These are phyloP conservation scores for Drosophila ogumai DNA, from an alignment of 1,140 invertebrate species.

Conservation along the genomic window DNA sequence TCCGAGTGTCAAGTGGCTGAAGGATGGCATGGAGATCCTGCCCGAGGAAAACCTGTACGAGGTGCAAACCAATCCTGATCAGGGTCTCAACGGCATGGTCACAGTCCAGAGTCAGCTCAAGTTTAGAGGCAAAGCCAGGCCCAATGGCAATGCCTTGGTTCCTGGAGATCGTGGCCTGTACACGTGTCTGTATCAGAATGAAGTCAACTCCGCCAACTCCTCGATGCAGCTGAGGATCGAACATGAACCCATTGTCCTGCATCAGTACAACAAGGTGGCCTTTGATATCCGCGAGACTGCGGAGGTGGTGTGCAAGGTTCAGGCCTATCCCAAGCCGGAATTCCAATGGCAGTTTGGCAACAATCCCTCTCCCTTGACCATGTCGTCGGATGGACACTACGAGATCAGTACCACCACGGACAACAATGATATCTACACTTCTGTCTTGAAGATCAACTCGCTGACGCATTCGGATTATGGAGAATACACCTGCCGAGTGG, in stretches of 20 bases:
- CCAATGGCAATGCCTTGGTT: conserved; percentile 90
- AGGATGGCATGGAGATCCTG: conserved; percentile 92
- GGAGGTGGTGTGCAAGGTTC: conserved; percentile 93
- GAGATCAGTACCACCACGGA: conserved; percentile 92
- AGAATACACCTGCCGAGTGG: conserved; percentile 94
- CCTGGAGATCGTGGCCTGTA: conserved; percentile 94
- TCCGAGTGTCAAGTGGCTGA: conserved; percentile 93
- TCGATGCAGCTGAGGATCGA: conserved; percentile 95
- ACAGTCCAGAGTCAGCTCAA: conserved; percentile 93
- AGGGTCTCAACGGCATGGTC: conserved; percentile 90
- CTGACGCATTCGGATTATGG: conserved; percentile 93
- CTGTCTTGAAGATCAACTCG: conserved; percentile 90
- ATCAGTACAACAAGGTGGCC: conserved; percentile 95
- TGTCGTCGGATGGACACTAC: conserved; percentile 93
- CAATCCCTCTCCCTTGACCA: conserved; percentile 89
- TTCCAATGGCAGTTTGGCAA: conserved; percentile 95
- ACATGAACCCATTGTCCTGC: conserved; percentile 93
- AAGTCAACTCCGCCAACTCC: conserved; percentile 93
- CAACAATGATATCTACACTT: conserved; percentile 94
- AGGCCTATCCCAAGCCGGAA: conserved; percentile 95
- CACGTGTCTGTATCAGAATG: conserved; percentile 95
- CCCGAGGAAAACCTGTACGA: conserved; percentile 91
- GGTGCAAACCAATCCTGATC: conserved; percentile 91
- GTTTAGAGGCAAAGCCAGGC: conserved; percentile 91
- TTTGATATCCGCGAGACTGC: conserved; percentile 93